A percentile compares a stretch with the other conserved stretches of the same genome.
phyloP scores from a whole-genome alignment of 1,140 invertebrate genomes.

The Hyles vespertilio region DNA sequence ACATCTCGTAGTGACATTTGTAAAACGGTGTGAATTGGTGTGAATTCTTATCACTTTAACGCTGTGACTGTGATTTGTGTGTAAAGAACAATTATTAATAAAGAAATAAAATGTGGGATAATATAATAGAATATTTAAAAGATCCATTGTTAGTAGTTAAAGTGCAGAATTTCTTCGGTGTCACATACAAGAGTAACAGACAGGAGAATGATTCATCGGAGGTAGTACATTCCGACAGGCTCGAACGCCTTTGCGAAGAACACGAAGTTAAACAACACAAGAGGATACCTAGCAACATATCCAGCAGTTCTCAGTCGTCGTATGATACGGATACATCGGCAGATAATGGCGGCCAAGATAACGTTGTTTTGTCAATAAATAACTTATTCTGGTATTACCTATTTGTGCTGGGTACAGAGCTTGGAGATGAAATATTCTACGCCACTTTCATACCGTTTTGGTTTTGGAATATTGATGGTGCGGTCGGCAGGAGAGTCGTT shows the following conservation, averaged over 20 bases:
- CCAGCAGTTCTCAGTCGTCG: conserved; percentile 54
- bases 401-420: conserved; percentile 87
- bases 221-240: conserved; percentile 46
- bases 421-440: conserved; percentile 94
- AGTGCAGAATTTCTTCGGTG: conserved; percentile 84
- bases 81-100: too few relatives aligned
- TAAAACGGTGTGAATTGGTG: too few relatives aligned
- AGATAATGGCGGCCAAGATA: conserved; percentile 39
- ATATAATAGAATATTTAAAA: conserved; percentile 78
- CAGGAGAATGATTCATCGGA: conserved; percentile 35
- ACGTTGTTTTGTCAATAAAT: conserved; percentile 74
- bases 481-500: conserved; percentile 86
- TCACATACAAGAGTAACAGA: conserved; percentile 68
- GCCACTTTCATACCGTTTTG: conserved; percentile 91
- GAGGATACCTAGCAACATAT: conserved; percentile 50
- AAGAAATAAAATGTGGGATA: conserved; percentile 50
- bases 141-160: conserved; percentile 81
- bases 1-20: too few relatives aligned
- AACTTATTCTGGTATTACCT: conserved; percentile 92
- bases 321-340: conserved; percentile 54
- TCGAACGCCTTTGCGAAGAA: conserved; percentile 38
- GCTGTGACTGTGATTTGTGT: too few relatives aligned
- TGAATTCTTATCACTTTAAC: too few relatives aligned
- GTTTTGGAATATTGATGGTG: conserved; percentile 94
- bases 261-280: conserved; percentile 45